These are phyloP conservation scores for Drosophila tani DNA, from an alignment of 1,140 invertebrate species.

Conservation along the genomic window DNA sequence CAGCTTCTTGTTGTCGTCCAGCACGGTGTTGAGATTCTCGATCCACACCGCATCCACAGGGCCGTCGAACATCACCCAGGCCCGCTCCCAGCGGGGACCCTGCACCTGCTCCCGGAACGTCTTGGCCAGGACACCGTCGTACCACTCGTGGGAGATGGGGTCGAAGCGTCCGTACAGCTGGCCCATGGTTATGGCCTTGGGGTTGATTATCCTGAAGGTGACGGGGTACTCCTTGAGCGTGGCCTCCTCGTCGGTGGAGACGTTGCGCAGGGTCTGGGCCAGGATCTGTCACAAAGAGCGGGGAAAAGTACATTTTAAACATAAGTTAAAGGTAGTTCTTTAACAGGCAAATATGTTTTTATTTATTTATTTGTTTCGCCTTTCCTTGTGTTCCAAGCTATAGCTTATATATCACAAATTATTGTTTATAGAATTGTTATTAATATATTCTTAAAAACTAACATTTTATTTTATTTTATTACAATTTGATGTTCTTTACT, in stretches of 20 bases:
- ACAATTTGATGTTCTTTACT: too few species aligned
- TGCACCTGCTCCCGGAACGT: constrained; percentile 95
- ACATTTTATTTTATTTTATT: too few species aligned
- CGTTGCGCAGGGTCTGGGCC: constrained; percentile 89
- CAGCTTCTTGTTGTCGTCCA: constrained; percentile 97
- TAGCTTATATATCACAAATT: too few species aligned
- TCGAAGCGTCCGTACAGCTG: constrained; percentile 97
- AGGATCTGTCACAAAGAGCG: constrained; percentile 86
- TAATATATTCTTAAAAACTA: too few species aligned
- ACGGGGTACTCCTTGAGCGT: constrained; percentile 92
- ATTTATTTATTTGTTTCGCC: too few species aligned
- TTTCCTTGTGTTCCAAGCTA: too few species aligned
- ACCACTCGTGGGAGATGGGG: constrained; percentile 96
- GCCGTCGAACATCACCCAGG: constrained; percentile 97
- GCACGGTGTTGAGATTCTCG: constrained; percentile 97
- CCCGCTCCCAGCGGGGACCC: constrained; percentile 90
- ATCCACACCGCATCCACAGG: constrained; percentile 98
- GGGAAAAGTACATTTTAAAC: neutral
- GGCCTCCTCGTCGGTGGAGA: constrained; percentile 87
- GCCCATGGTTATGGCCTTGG: constrained; percentile 96
- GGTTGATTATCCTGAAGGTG: constrained; percentile 95
- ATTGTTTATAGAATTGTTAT: too few species aligned
- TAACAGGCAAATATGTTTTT: too few species aligned
- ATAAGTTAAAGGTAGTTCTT: neutral
- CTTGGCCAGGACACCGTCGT: constrained; percentile 94